Evolutionary conservation across 2,113 vertebrate species (phyloP).

Genomic region (Platysteira castanea): DNA sequence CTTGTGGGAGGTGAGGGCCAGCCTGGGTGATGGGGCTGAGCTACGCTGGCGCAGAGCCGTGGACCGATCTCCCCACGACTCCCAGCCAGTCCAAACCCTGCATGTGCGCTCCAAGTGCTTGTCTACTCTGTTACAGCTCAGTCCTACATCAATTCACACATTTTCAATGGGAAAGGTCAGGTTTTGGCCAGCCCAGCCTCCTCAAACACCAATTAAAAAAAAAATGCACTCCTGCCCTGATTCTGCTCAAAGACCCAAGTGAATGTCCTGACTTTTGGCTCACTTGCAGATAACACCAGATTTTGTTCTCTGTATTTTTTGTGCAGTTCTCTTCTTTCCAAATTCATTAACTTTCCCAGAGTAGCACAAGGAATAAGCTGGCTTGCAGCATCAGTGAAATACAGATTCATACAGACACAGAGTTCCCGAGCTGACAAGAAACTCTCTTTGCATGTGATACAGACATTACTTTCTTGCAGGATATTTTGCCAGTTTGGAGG

Average conservation of each 20-base stretch:
- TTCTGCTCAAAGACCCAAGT: neutral
- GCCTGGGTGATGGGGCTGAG: neutral
- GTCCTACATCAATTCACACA: accelerated
- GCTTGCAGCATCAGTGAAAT: neutral
- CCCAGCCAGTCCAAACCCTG: neutral
- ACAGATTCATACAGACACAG: neutral
- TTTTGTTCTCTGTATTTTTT: neutral
- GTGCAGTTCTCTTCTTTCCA: neutral
- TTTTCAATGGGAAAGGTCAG: neutral
- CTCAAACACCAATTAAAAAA: neutral
- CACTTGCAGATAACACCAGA: neutral
- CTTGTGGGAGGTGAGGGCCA: neutral
- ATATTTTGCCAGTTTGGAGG: neutral
- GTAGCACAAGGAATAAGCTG: neutral
- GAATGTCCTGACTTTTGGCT: neutral
- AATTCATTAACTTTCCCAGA: neutral
- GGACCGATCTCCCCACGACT: accelerated
- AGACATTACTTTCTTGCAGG: neutral
- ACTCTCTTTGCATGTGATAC: neutral
- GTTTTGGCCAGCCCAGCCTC: neutral
- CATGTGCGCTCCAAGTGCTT: accelerated
- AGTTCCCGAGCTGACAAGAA: neutral
- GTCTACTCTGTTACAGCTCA: neutral
- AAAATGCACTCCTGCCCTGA: neutral
- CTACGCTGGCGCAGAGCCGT: neutral